Base-by-base conservation (phyloP, 2,888 invertebrate genomes). In the Carpatolechia fugitivella region DNA sequence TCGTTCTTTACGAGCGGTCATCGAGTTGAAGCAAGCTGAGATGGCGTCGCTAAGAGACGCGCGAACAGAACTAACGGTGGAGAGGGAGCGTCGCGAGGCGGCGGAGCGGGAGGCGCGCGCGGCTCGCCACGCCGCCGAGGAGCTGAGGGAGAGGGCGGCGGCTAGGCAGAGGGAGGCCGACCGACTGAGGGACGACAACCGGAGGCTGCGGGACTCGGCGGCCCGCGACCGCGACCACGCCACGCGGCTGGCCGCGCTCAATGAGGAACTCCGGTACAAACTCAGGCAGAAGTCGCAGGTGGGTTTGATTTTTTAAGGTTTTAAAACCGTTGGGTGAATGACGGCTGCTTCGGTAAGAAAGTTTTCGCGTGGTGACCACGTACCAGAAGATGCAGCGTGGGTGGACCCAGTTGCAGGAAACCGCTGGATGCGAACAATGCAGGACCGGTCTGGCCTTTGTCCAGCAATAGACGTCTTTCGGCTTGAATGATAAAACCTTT, bases 241-340 rank as follows among this genome's bases (percentile, higher is more conserved):
- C 69, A 93, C 95, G 58, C 91, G 96, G 1, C 83, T 97, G 47
- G 92, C 93, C 0, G 95, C 95, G 72, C 93, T 95, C 74, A 97
- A 97, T 74, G 98, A 98, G 83, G 96, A 97, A 81, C 91, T 98
- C 1, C 93, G 95, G 68, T 98, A 96, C 93, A 95, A 95, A 73
- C 91, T 98, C 56, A 92, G 95, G 69, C 96, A 96, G 78, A 96
- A 95, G 77, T 94, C 94, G 55, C 95, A 96, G 82, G 94, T 95
- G 44, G 13, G 59, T n/a, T n/a, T n/a, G n/a, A n/a, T n/a, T n/a
- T n/a, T n/a, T n/a, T n/a, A n/a, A n/a, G n/a, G n/a, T n/a, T n/a
- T n/a, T n/a, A n/a, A n/a, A n/a, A n/a, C n/a, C n/a, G n/a, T n/a
- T n/a, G n/a, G n/a, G n/a, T n/a, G n/a, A n/a, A n/a, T n/a, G n/a